A percentile compares a stretch with the other conserved stretches of the same genome.
Evolutionary conservation across 2,797 vertebrate genomes (phyloP).

Genomic region (Arrhamphus sclerolepis): DNA sequence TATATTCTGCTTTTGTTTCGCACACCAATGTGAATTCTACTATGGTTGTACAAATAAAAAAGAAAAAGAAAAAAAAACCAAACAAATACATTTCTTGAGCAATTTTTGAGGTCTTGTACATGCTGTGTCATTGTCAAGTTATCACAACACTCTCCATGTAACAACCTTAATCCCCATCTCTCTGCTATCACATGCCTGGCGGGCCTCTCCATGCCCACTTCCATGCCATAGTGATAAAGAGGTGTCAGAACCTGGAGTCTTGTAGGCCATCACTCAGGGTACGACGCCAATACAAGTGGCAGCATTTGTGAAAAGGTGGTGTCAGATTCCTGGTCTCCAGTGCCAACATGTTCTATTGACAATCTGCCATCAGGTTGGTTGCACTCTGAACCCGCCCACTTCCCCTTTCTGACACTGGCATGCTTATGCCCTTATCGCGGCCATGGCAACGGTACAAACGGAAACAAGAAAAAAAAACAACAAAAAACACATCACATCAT

Average conservation of each 20-base stretch:
- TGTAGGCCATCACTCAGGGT: constrained; percentile 80
- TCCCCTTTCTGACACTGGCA: constrained; percentile 65
- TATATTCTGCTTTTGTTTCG: constrained; percentile 41
- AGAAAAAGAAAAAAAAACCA: constrained; percentile 42
- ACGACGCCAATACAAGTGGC: constrained; percentile 80
- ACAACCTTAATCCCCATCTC: constrained; percentile 64
- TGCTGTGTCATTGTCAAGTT: constrained; percentile 51
- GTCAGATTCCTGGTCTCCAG: constrained; percentile 86
- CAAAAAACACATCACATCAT: constrained; percentile 68
- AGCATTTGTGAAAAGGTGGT: constrained; percentile 77
- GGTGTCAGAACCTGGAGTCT: constrained; percentile 81
- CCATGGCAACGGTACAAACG: constrained; percentile 64
- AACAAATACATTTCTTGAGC: constrained; percentile 21
- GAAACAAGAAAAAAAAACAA: constrained; percentile 52
- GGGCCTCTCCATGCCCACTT: constrained; percentile 69
- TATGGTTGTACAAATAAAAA: constrained; percentile 43
- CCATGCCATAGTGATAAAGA: constrained; percentile 78
- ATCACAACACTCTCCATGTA: constrained; percentile 43
- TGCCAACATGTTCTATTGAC: constrained; percentile 69
- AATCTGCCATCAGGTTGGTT: constrained; percentile 63
- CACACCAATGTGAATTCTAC: constrained; percentile 31
- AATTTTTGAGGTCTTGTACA: constrained; percentile 23
- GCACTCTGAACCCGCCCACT: constrained; percentile 66
- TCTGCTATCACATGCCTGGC: constrained; percentile 76
- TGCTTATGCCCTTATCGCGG: constrained; percentile 64